phyloP scores from a whole-genome alignment of 2,113 vertebrate genomes.

The Henicopernis longicauda region DNA sequence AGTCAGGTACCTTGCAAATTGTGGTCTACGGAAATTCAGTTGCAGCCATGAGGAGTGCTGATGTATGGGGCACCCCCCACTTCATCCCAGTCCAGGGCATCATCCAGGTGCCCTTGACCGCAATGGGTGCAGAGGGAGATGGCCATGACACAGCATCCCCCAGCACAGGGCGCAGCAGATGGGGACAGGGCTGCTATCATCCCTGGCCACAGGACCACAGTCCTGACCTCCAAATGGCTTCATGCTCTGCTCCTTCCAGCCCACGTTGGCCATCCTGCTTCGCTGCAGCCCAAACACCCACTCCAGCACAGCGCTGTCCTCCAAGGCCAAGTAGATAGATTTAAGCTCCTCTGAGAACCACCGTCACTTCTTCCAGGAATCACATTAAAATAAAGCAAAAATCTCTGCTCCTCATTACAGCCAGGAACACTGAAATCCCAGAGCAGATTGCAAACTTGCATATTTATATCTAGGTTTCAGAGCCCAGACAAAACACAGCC shows the following conservation, averaged over 20 bases:
- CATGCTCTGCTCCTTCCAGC: not conserved
- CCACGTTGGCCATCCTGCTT: not conserved
- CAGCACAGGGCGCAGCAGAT: not conserved
- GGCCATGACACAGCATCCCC: not conserved
- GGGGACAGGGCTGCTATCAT: not conserved
- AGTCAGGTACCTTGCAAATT: not conserved
- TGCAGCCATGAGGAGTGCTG: not conserved
- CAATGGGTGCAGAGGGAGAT: not conserved
- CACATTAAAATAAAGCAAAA: not conserved
- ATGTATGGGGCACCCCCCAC: rapidly evolving
- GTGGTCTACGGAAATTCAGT: not conserved
- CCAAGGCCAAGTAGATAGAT: not conserved
- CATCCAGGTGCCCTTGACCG: not conserved
- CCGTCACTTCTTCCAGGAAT: not conserved
- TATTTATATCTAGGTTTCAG: slow-evolving; percentile 41
- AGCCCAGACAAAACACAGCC: slow-evolving; percentile 51
- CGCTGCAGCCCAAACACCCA: not conserved
- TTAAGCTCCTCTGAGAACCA: not conserved
- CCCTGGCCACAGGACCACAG: not conserved
- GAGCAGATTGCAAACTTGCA: slow-evolving; percentile 28
- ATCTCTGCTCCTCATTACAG: slow-evolving; percentile 19
- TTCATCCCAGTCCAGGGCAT: not conserved
- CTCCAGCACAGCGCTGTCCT: not conserved
- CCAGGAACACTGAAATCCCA: slow-evolving; percentile 33
- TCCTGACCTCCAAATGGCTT: not conserved